Percentiles rank a stretch among this genome's conserved stretches.
phyloP scores from a whole-genome alignment of 2,797 vertebrate species.

The Sandelia bainsii region DNA sequence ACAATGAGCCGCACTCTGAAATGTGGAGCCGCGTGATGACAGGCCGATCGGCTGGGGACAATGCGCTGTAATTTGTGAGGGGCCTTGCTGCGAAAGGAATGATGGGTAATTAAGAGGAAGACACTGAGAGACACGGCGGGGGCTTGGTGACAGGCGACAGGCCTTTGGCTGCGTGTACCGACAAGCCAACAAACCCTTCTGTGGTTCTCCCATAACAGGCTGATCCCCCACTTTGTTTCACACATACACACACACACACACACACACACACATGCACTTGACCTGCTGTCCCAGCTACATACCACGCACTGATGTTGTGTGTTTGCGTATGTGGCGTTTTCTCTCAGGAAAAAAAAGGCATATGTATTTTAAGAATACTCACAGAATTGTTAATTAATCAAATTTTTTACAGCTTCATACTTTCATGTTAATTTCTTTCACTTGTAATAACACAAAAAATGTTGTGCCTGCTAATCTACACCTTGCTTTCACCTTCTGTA shows the following conservation, averaged over 20 bases:
- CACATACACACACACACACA: slow-evolving; percentile 30
- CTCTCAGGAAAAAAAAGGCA: not conserved
- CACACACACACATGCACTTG: slow-evolving; percentile 20
- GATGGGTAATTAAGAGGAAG: slow-evolving; percentile 88
- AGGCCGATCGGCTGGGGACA: slow-evolving; percentile 85
- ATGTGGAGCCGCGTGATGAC: slow-evolving; percentile 85
- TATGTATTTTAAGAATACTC: not conserved
- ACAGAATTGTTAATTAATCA: no score
- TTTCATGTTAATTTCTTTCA: not conserved
- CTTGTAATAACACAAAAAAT: not conserved
- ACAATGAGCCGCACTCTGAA: slow-evolving; percentile 80
- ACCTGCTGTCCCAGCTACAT: slow-evolving; percentile 18
- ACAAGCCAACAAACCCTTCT: slow-evolving; percentile 70
- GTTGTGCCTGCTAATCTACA: not conserved
- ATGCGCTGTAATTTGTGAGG: slow-evolving; percentile 88
- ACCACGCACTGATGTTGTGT: slow-evolving; percentile 3
- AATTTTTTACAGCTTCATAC: no score
- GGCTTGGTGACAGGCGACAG: slow-evolving; percentile 81
- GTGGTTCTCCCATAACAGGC: slow-evolving; percentile 59
- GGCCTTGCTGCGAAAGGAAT: slow-evolving; percentile 81
- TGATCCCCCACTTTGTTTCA: slow-evolving; percentile 45
- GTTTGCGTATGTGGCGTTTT: not conserved
- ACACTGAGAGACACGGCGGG: slow-evolving; percentile 78
- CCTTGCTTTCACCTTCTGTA: no score
- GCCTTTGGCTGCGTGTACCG: slow-evolving; percentile 76